phyloP scores from a whole-genome alignment of 1,140 invertebrate species.

The Hirudo medicinalis region DNA sequence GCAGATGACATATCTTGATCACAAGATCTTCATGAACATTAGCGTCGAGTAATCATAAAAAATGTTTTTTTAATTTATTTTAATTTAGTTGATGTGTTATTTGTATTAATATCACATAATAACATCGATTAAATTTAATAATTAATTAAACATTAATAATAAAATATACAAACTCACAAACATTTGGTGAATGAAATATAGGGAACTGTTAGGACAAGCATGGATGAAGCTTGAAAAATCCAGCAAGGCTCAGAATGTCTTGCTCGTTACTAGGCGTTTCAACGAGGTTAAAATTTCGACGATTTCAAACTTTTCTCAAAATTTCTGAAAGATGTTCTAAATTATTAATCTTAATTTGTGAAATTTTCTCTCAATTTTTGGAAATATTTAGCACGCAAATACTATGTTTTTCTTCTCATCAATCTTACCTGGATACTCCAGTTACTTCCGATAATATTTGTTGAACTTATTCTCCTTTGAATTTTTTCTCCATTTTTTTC shows the following conservation, averaged over 20 bases:
- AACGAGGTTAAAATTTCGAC: constrained; percentile 53
- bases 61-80: not conserved
- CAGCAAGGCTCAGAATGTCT: constrained; percentile 66
- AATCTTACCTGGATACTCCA: not conserved
- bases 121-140: too few species aligned
- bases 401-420: not conserved
- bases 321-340: not conserved
- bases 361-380: not conserved
- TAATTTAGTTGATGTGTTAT: not conserved
- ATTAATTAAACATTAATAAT: not conserved
- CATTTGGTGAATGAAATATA: constrained; percentile 34
- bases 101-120: not conserved
- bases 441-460: not conserved
- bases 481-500: too few species aligned
- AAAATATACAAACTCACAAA: not conserved
- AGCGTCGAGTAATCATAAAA: constrained; percentile 61
- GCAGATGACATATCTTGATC: constrained; percentile 82
- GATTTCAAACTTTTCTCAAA: not conserved
- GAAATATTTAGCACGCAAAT: not conserved
- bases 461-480: not conserved
- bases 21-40: constrained; percentile 79
- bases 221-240: constrained; percentile 83
- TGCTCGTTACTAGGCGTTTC: constrained; percentile 76
- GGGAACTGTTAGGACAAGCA: constrained; percentile 76
- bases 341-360: not conserved